Evolutionary conservation across 2,797 vertebrate genomes (phyloP), one percentile per base, ranked within the genome.

Genomic region (Champsocephalus gunnari): DNA sequence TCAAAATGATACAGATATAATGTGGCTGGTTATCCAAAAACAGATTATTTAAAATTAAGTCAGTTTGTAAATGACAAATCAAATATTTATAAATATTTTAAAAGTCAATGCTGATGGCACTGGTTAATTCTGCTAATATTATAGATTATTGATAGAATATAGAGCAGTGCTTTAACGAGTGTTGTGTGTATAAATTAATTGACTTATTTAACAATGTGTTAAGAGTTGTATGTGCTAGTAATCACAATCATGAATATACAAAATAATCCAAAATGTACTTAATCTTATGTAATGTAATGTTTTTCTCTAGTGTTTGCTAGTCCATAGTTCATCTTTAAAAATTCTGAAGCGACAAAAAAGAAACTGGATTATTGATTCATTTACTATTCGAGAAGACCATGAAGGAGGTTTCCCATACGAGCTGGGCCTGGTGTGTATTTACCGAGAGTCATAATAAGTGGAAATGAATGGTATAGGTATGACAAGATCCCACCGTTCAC

Each of bases 281-380:
- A 34, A 24, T 54, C 51, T 10, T 38, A 1, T 21, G 24, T 50
- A 19, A 49, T 70, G 24, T 21, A 2, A 21, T 69, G 16, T 19
- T 53, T 45, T 66, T 51, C 73, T 38, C 81, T 9, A 91, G 88
- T 66, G 65, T 71, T 32, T 80, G 32, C 81, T 63, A 53, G 32
- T 71, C 8, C 38, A 75, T 16, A 14, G 47, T 9, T 75, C 71
- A 5, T 71, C 65, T n/a, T 71, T 74, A 16, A 63, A 77, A 3
- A 54, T 65, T 51, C 77, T 82, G 53, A 73, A 56, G n/a, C 83
- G 94, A 17, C 81, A 90, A 53, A 95, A 93, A 70, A 86, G 95
- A 81, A 66, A 65, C 45, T 96, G 95, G 95, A 93, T 95, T 14
- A 93, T 95, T 43, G 88, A 93, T 9, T 88, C 92, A 0, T 95